A percentile compares a stretch with the other conserved stretches of the same genome.
These are phyloP conservation scores for Cherax destructor DNA, from an alignment of 1,140 invertebrate genomes.

Conservation along the genomic window DNA sequence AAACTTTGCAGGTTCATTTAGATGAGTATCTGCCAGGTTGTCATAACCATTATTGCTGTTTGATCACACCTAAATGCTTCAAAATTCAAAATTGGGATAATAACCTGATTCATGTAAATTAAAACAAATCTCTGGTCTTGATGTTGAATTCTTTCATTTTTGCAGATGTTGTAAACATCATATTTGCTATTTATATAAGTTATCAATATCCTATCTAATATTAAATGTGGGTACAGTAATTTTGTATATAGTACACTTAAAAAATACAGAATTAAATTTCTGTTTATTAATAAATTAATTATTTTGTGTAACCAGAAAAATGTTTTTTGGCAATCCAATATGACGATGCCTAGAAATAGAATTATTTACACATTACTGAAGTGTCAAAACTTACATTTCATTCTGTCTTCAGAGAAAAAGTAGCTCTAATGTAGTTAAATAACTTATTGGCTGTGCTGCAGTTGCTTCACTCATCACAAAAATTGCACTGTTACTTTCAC, in stretches of 20 bases:
- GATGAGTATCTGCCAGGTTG: neutral
- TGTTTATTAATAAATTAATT: neutral
- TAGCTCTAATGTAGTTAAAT: neutral
- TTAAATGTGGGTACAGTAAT: neutral
- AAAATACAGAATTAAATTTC: neutral
- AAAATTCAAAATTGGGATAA: slow-evolving; percentile 33
- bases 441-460: neutral
- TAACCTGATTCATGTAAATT: slow-evolving; percentile 14
- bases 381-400: neutral
- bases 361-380: neutral
- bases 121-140: slow-evolving; percentile 1
- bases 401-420: neutral
- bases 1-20: neutral
- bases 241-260: neutral
- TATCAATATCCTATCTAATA: neutral
- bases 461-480: neutral
- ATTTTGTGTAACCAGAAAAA: neutral
- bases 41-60: slow-evolving; percentile 39
- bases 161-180: neutral
- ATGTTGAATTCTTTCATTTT: neutral
- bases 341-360: neutral
- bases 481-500: neutral
- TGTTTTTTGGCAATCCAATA: neutral
- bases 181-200: neutral
- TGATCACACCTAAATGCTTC: slow-evolving; percentile 27